These are phyloP conservation scores for Actias luna DNA, from an alignment of 2,888 invertebrate genomes.

Conservation along the genomic window DNA sequence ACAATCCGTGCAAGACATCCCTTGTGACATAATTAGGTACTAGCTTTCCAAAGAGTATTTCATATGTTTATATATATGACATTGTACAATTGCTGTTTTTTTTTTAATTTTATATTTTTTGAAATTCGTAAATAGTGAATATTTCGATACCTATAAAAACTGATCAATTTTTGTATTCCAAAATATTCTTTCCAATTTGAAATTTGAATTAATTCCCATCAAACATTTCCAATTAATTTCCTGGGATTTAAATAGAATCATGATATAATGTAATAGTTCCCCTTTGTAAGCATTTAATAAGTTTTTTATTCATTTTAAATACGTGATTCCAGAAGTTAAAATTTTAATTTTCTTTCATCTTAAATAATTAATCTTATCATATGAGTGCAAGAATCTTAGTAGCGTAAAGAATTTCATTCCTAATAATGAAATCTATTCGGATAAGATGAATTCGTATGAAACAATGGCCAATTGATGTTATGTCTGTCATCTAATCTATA, in stretches of 20 bases:
- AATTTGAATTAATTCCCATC: too few species aligned
- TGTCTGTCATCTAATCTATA: background rate
- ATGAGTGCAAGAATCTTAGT: background rate
- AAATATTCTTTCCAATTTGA: too few species aligned
- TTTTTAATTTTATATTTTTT: background rate
- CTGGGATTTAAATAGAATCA: too few species aligned
- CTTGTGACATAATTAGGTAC: slow-evolving; percentile 37
- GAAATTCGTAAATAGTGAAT: background rate
- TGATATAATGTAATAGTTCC: background rate
- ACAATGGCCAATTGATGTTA: background rate
- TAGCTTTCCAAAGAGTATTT: background rate
- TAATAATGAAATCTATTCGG: background rate
- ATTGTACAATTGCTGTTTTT: background rate
- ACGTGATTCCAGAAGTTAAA: background rate
- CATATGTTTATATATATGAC: background rate
- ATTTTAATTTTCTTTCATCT: background rate
- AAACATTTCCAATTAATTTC: background rate
- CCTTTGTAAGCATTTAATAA: background rate
- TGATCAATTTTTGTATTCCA: background rate
- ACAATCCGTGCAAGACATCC: slow-evolving; percentile 51
- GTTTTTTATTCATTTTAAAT: background rate
- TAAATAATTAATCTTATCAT: background rate
- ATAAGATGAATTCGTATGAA: background rate
- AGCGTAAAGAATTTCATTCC: background rate
- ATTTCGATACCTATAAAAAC: background rate